These are phyloP conservation scores for Bryconaethiops microstoma DNA, from an alignment of 2,797 vertebrate genomes.

Conservation along the genomic window DNA sequence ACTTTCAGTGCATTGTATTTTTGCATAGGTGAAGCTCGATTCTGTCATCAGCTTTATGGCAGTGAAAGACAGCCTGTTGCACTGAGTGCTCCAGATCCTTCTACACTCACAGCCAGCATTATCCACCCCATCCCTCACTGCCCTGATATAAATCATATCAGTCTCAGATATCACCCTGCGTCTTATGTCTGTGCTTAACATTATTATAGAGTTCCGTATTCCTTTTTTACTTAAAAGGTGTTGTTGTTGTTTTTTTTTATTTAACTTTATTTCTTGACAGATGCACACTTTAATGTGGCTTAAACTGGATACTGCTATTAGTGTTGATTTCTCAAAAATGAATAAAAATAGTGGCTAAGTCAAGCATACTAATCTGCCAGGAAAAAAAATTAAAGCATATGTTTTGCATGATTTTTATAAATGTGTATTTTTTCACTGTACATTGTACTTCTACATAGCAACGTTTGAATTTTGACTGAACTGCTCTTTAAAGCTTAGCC, in stretches of 20 bases:
- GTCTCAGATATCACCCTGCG: no score
- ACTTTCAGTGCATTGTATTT: no score
- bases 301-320: neutral
- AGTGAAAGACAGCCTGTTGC: conserved; percentile 40
- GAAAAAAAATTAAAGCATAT: neutral
- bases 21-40: no score
- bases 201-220: neutral
- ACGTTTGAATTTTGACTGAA: neutral
- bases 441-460: neutral
- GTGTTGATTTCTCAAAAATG: neutral
- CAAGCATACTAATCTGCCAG: neutral
- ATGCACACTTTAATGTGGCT: neutral
- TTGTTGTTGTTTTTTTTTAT: neutral
- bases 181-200: no score
- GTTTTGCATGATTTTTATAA: neutral
- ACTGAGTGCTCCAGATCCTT: neutral
- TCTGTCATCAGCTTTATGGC: neutral
- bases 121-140: neutral
- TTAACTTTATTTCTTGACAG: neutral
- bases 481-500: neutral
- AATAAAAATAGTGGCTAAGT: neutral
- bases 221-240: neutral
- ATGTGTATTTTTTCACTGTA: neutral
- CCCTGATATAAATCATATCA: no score
- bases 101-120: neutral